Evolutionary conservation across 2,113 vertebrate genomes (phyloP).

Genomic region (Emydocephalus ijimae): DNA sequence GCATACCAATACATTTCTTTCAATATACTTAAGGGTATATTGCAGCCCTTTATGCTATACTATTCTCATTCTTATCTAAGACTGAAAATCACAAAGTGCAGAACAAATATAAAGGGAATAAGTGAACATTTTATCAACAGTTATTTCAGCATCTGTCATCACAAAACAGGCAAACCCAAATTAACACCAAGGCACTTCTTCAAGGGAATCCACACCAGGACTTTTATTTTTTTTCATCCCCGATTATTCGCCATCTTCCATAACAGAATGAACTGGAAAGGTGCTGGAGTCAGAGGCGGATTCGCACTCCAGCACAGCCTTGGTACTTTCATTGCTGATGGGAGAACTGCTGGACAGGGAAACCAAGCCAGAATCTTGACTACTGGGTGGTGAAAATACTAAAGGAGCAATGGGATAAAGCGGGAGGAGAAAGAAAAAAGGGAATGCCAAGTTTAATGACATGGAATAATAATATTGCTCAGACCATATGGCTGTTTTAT

Average conservation of each 20-base stretch:
- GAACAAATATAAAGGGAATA: constrained; percentile 32
- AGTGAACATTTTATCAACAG: constrained; percentile 47
- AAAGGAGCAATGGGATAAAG: constrained; percentile 18
- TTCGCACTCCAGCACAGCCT: constrained; percentile 75
- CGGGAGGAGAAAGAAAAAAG: neutral
- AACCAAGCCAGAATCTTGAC: constrained; percentile 76
- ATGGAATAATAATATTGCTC: neutral
- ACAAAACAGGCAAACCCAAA: constrained; percentile 9
- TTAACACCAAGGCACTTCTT: constrained; percentile 5
- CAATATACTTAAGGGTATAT: neutral
- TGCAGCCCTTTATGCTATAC: neutral
- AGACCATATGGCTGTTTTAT: neutral
- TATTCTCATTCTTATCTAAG: constrained; percentile 23
- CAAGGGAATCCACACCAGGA: neutral
- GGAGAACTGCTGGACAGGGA: constrained; percentile 78
- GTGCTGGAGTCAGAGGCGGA: constrained; percentile 61
- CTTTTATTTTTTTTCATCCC: too few species aligned
- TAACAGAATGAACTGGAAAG: constrained; percentile 73
- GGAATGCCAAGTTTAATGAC: neutral
- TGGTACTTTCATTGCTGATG: constrained; percentile 69
- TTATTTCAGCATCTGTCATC: constrained; percentile 27
- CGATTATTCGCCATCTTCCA: constrained; percentile 74
- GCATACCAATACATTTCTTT: neutral
- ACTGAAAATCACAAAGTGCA: constrained; percentile 13
- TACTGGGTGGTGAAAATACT: constrained; percentile 80